These are phyloP conservation scores for Macrophya alboannulata DNA, from an alignment of 2,888 invertebrate species.

Conservation along the genomic window DNA sequence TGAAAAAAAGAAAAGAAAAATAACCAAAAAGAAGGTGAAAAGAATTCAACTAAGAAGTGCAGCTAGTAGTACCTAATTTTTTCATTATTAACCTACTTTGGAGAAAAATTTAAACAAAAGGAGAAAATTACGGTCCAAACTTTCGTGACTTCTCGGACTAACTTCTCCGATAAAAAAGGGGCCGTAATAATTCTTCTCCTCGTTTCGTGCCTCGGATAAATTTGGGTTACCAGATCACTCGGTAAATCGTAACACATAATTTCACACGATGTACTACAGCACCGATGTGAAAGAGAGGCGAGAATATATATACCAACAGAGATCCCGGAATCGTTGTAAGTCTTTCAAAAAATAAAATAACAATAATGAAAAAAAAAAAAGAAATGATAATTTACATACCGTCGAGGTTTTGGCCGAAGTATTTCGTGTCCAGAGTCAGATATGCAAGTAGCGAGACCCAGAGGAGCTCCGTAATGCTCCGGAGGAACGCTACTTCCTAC, in stretches of 20 bases:
- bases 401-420: conserved; percentile 91
- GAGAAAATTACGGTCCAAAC: not conserved
- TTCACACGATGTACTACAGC: not conserved
- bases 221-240: conserved; percentile 52
- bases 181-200: not conserved
- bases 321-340: not conserved
- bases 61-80: not conserved
- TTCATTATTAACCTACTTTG: not conserved
- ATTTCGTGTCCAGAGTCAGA: conserved; percentile 92
- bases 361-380: not conserved
- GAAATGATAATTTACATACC: conserved; percentile 81
- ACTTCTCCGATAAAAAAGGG: not conserved
- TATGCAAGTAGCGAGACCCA: conserved; percentile 84
- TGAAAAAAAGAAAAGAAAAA: not conserved
- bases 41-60: not conserved
- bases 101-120: not conserved
- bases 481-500: conserved; percentile 62
- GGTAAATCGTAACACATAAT: not conserved
- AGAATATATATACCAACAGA: not conserved
- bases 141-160: not conserved
- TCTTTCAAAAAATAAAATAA: not conserved
- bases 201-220: conserved; percentile 25
- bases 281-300: not conserved
- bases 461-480: conserved; percentile 84
- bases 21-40: too few relatives aligned